Conservation (phyloP, 1,140 invertebrate genomes). For the Aphaenogaster floridana region DNA sequence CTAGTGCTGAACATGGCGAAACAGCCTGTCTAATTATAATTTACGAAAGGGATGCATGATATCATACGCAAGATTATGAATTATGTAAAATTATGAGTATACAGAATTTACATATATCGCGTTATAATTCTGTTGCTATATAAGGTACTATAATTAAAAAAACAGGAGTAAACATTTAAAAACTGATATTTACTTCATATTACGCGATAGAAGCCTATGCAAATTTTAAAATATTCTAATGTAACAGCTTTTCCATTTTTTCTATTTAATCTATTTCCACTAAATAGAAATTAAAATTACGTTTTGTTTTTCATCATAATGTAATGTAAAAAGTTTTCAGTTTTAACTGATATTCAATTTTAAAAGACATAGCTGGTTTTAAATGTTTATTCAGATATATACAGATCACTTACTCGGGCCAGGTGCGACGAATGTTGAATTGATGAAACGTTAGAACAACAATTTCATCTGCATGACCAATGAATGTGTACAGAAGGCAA, state of each 20-base stretch:
- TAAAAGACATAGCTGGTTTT: background rate
- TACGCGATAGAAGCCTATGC: background rate
- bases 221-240: conserved; percentile 11
- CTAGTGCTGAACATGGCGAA: conserved; percentile 38
- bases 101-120: background rate
- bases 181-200: background rate
- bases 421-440: conserved; percentile 90
- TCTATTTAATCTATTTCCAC: background rate
- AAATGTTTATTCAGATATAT: background rate
- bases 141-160: background rate
- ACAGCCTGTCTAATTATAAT: conserved; percentile 39
- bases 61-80: background rate
- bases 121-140: background rate
- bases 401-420: conserved; percentile 88
- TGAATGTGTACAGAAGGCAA: conserved; percentile 95
- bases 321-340: background rate
- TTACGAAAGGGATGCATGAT: conserved; percentile 2
- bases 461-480: conserved; percentile 92
- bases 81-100: background rate
- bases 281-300: background rate
- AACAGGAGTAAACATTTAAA: background rate
- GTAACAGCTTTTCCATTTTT: background rate
- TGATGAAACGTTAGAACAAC: conserved; percentile 93
- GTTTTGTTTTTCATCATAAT: background rate
- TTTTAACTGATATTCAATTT: background rate